Percentiles rank a stretch among this genome's conserved stretches.
These are phyloP conservation scores for Ferdinandea cuprea DNA, from an alignment of 2,888 invertebrate species.

Conservation along the genomic window DNA sequence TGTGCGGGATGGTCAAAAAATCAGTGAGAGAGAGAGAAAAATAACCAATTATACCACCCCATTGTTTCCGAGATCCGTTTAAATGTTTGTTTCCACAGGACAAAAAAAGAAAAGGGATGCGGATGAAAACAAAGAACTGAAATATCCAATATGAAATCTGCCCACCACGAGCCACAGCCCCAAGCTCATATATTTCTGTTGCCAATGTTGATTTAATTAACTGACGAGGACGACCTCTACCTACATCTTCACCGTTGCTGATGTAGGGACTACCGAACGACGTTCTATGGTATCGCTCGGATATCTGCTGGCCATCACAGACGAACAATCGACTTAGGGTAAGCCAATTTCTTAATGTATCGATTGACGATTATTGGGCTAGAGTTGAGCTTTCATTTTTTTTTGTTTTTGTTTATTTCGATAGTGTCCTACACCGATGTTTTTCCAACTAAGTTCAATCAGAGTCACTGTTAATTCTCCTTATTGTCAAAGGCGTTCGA, in stretches of 20 bases:
- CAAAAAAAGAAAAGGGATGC: no score
- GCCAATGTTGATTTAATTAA: slow-evolving; percentile 71
- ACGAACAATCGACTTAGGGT: slow-evolving; percentile 56
- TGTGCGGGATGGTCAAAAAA: neutral
- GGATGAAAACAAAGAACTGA: slow-evolving; percentile 22
- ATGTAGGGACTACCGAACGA: slow-evolving; percentile 6
- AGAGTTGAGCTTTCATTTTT: neutral
- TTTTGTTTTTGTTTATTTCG: neutral
- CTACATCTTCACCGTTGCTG: slow-evolving; percentile 25
- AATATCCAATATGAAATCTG: slow-evolving; percentile 38
- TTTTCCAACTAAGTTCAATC: slow-evolving; percentile 36
- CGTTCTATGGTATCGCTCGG: no score
- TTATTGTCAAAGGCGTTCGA: slow-evolving; percentile 24
- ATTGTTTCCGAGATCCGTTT: slow-evolving; percentile 66
- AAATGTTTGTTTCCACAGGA: slow-evolving; percentile 29
- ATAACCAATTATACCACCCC: slow-evolving; percentile 64
- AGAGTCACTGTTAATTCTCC: slow-evolving; percentile 34
- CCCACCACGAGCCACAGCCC: neutral
- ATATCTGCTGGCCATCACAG: slow-evolving; percentile 8
- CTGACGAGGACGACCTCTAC: slow-evolving; percentile 58
- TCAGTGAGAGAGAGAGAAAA: slow-evolving; percentile 17
- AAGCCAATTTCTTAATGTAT: slow-evolving; percentile 58
- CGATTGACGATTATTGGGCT: slow-evolving; percentile 5
- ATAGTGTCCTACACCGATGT: neutral
- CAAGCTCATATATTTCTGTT: slow-evolving; percentile 40